Percentiles rank a stretch among this genome's conserved stretches.
These are phyloP conservation scores for Cyprichromis sp. DNA, from an alignment of 2,113 vertebrate genomes.

Conservation along the genomic window DNA sequence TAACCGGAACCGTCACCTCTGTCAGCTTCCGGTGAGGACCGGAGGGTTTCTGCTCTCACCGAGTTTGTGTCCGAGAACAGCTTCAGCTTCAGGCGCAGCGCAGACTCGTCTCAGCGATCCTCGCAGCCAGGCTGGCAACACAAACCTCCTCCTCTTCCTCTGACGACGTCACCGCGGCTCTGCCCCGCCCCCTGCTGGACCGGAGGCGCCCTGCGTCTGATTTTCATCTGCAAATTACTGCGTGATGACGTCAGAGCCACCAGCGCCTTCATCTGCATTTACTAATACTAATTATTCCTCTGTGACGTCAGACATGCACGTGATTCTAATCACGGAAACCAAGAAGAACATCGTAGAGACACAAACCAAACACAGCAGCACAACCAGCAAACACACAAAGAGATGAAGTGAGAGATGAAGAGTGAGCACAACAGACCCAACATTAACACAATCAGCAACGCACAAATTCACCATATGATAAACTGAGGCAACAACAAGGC, in stretches of 20 bases:
- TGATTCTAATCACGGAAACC: background rate
- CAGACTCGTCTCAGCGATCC: background rate
- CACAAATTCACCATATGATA: background rate
- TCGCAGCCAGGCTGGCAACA: background rate
- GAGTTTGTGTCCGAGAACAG: background rate
- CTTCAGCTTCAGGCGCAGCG: background rate
- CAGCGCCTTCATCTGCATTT: background rate
- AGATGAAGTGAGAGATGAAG: no score
- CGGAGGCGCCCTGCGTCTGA: background rate
- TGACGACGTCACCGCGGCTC: no score
- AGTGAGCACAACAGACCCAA: background rate
- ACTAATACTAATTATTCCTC: background rate
- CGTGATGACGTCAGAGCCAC: background rate
- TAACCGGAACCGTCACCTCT: background rate
- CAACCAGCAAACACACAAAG: background rate
- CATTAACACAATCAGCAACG: background rate
- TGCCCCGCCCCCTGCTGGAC: background rate
- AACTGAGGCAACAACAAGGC: background rate
- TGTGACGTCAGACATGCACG: background rate
- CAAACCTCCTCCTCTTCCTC: background rate
- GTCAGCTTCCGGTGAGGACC: background rate
- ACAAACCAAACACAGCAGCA: background rate
- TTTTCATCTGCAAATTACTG: background rate
- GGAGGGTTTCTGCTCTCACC: background rate
- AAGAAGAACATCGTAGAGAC: background rate